Evolutionary conservation across 1,140 invertebrate genomes (phyloP).

Genomic region (Neodiprion pinetum): DNA sequence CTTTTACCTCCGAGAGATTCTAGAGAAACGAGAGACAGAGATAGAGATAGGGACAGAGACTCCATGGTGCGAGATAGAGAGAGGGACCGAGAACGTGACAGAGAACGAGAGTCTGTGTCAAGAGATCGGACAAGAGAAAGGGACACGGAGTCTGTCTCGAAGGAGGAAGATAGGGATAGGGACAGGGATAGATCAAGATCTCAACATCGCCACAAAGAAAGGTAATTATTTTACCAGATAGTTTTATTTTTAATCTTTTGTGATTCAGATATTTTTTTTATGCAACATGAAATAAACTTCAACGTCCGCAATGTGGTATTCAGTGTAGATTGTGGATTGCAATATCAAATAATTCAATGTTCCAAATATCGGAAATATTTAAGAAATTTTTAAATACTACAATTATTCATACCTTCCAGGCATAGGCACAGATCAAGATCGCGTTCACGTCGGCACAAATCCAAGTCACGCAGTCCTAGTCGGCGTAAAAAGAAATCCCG

Average conservation of each 20-base stretch:
- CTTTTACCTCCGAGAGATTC: slow-evolving; percentile 52
- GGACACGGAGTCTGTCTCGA: slow-evolving; percentile 50
- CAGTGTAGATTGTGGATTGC: too few relatives aligned
- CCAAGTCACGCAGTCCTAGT: slow-evolving; percentile 67
- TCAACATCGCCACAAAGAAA: slow-evolving; percentile 59
- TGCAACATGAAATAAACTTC: not conserved
- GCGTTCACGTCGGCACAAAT: slow-evolving; percentile 64
- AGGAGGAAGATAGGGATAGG: slow-evolving; percentile 56
- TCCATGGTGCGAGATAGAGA: slow-evolving; percentile 45
- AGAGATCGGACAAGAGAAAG: slow-evolving; percentile 56
- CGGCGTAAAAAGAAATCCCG: slow-evolving; percentile 72
- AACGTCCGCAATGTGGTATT: too few relatives aligned
- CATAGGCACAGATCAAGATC: slow-evolving; percentile 67
- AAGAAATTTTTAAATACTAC: not conserved
- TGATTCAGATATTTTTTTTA: not conserved
- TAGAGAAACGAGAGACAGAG: slow-evolving; percentile 55
- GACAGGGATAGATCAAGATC: slow-evolving; percentile 56
- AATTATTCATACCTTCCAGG: slow-evolving; percentile 44
- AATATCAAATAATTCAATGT: too few relatives aligned
- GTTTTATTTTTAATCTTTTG: too few relatives aligned
- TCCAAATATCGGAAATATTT: too few relatives aligned
- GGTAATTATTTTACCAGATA: slow-evolving; percentile 35
- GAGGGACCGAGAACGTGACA: slow-evolving; percentile 49
- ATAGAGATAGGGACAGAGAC: slow-evolving; percentile 49
- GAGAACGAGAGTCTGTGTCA: slow-evolving; percentile 47